These are phyloP conservation scores for Phylloscopus whistleri DNA, from an alignment of 2,113 vertebrate genomes.

Conservation along the genomic window DNA sequence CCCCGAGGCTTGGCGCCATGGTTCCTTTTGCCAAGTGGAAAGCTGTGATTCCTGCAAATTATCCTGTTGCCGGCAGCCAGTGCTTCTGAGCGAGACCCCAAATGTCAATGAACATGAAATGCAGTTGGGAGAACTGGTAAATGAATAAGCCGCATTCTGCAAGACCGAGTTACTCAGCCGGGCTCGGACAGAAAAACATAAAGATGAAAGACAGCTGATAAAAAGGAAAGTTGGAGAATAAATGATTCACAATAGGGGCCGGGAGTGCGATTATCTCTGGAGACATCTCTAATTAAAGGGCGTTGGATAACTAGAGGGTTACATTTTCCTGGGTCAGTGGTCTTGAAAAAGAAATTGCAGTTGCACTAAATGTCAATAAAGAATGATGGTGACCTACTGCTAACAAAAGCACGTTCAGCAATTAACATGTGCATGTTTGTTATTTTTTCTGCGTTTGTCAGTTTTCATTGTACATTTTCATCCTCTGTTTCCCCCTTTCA, in stretches of 20 bases:
- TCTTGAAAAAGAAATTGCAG: conserved; percentile 39
- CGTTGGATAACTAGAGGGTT: conserved; percentile 37
- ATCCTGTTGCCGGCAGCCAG: background rate
- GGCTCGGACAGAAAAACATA: background rate
- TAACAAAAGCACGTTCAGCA: conserved; percentile 27
- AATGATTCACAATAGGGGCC: conserved; percentile 11
- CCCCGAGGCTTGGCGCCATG: background rate
- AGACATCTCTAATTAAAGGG: conserved; percentile 49
- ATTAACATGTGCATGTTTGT: conserved; percentile 28
- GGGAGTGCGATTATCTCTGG: conserved; percentile 23
- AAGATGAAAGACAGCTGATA: background rate
- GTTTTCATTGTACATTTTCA: background rate
- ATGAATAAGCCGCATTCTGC: background rate
- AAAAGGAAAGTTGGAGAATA: conserved; percentile 22
- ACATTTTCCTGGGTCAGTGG: conserved; percentile 57
- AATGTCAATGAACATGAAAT: background rate
- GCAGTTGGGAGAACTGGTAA: background rate
- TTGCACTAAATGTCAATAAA: conserved; percentile 42
- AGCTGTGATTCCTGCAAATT: background rate
- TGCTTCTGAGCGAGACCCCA: background rate
- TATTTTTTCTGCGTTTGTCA: conserved; percentile 20
- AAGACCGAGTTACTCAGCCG: background rate
- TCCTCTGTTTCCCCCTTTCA: background rate
- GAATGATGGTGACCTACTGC: conserved; percentile 29
- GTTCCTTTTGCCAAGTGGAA: background rate